Percentiles rank a stretch among this genome's conserved stretches.
Conservation (phyloP, 2,797 vertebrate genomes). For the Brachyrhaphis roseni region DNA sequence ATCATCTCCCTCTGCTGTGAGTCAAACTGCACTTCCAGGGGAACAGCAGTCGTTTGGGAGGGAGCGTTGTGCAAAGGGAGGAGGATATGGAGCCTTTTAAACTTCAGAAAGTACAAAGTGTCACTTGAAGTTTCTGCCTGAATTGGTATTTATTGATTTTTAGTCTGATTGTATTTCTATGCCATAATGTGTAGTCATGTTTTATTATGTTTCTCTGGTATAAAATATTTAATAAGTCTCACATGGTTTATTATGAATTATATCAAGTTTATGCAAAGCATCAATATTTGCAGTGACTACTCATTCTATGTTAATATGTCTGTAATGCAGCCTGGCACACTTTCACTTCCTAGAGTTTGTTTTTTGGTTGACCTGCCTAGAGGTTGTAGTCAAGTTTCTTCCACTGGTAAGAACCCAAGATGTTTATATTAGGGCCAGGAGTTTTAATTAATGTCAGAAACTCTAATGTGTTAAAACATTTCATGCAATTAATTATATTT, state of each 20-base stretch:
- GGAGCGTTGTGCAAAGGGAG: not conserved
- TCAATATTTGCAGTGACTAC: not conserved
- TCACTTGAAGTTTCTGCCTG: not conserved
- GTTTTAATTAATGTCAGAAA: no score
- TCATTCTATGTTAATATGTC: not conserved
- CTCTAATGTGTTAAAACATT: no score
- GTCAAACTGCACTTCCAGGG: slow-evolving; percentile 61
- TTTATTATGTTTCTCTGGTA: not conserved
- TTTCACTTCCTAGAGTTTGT: not conserved
- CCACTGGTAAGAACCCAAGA: not conserved
- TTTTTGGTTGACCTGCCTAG: not conserved
- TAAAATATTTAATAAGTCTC: not conserved
- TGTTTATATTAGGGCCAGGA: not conserved
- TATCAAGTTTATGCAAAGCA: not conserved
- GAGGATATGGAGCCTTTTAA: not conserved
- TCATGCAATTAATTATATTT: no score
- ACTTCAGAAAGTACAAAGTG: not conserved
- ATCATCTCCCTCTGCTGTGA: slow-evolving; percentile 99
- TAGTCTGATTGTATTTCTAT: not conserved
- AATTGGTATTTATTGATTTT: not conserved
- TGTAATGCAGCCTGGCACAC: not conserved
- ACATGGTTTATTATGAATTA: not conserved
- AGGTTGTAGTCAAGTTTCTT: no score
- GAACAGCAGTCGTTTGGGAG: not conserved
- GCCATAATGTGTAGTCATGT: not conserved